Evolutionary conservation across 1,140 invertebrate species (phyloP).

Genomic region (Drosophila pallidifrons): DNA sequence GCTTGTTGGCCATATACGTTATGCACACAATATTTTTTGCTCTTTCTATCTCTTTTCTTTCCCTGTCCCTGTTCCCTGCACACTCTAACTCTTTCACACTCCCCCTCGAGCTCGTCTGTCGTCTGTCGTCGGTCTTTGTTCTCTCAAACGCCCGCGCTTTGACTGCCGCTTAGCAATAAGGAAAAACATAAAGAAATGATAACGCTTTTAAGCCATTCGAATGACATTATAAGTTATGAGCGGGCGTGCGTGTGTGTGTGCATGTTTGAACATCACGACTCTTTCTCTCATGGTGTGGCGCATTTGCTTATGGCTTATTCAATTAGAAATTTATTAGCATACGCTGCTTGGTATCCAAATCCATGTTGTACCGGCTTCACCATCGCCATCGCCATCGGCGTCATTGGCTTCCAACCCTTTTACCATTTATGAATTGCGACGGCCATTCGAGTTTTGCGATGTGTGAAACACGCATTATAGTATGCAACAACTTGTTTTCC

Average conservation of each 20-base stretch:
- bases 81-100: neutral
- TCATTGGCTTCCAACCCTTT: slow-evolving; percentile 12
- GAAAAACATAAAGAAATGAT: slow-evolving; percentile 65
- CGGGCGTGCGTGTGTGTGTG: slow-evolving; percentile 7
- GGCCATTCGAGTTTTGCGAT: slow-evolving; percentile 34
- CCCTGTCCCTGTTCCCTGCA: neutral
- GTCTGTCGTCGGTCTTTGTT: slow-evolving; percentile 13
- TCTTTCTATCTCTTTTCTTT: neutral
- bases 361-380: neutral
- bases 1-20: slow-evolving; percentile 60
- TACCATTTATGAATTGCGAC: slow-evolving; percentile 44
- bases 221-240: slow-evolving; percentile 68
- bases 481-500: slow-evolving; percentile 39
- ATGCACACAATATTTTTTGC: slow-evolving; percentile 72
- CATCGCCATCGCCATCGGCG: neutral
- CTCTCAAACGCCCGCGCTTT: slow-evolving; percentile 30
- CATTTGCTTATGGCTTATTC: slow-evolving; percentile 65
- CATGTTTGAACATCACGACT: neutral
- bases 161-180: slow-evolving; percentile 60
- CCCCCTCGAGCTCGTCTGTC: neutral
- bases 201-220: slow-evolving; percentile 68
- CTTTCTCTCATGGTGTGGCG: neutral
- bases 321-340: slow-evolving; percentile 73
- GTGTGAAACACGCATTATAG: slow-evolving; percentile 39
- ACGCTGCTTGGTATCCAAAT: slow-evolving; percentile 3